phyloP scores from a whole-genome alignment of 2,797 vertebrate genomes.

The Xenopus petersii region DNA sequence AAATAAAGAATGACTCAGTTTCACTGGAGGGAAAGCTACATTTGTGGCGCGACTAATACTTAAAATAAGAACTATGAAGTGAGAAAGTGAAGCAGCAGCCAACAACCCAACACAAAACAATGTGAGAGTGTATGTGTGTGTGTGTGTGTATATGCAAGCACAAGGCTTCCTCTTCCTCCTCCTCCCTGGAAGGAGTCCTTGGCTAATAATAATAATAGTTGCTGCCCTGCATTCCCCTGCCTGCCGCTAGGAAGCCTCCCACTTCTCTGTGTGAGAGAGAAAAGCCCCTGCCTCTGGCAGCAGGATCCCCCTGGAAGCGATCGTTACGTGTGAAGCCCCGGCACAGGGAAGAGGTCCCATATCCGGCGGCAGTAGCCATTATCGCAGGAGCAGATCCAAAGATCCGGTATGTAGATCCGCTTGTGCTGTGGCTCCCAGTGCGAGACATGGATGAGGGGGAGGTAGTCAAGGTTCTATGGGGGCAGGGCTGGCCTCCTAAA shows the following conservation, averaged over 20 bases:
- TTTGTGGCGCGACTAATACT: too few relatives aligned
- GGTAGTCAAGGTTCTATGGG: not conserved
- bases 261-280: not conserved
- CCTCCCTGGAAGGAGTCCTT: not conserved
- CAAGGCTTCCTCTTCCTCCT: not conserved
- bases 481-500: too few relatives aligned
- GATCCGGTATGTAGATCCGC: slow-evolving; percentile 18
- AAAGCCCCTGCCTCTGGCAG: not conserved
- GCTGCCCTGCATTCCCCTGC: slow-evolving; percentile 2
- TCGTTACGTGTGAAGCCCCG: not conserved
- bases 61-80: too few relatives aligned
- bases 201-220: not conserved
- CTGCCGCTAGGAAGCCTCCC: slow-evolving; percentile 13
- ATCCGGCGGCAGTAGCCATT: not conserved
- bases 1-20: too few relatives aligned
- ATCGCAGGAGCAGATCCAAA: not conserved
- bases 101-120: too few relatives aligned
- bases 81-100: too few relatives aligned
- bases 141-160: not conserved
- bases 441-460: not conserved
- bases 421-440: not conserved
- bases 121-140: too few relatives aligned
- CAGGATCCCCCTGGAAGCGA: slow-evolving; percentile 4
- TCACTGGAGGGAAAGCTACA: too few relatives aligned
- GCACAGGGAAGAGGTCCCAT: not conserved